phyloP scores from a whole-genome alignment of 2,888 invertebrate species.

The Drosophila antonietae region DNA sequence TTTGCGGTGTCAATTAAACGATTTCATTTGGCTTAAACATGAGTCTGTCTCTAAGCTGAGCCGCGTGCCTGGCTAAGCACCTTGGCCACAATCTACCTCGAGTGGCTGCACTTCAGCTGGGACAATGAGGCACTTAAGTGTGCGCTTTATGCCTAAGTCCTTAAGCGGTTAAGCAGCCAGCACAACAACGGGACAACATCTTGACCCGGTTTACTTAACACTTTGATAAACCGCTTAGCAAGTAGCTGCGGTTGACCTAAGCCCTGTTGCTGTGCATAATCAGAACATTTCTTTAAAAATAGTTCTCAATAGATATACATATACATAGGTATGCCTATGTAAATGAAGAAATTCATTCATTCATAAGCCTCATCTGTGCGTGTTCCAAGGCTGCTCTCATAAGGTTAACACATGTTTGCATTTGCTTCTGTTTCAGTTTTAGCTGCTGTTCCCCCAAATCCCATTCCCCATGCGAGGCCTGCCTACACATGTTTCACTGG shows the following conservation, averaged over 20 bases:
- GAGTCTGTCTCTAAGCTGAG: constrained; percentile 33
- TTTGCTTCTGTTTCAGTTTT: constrained; percentile 26
- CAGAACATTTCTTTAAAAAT: constrained; percentile 21
- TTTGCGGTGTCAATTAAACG: constrained; percentile 56
- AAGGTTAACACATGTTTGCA: constrained; percentile 56
- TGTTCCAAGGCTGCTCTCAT: constrained; percentile 22
- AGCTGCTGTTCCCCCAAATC: constrained; percentile 4
- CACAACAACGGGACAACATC: constrained; percentile 4
- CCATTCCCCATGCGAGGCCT: constrained; percentile 19
- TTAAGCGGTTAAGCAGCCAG: constrained; percentile 59
- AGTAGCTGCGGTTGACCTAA: constrained; percentile 46
- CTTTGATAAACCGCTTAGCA: constrained; percentile 62
- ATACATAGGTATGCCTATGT: not conserved
- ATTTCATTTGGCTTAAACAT: constrained; percentile 46
- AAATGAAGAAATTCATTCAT: constrained; percentile 31
- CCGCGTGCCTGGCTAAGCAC: constrained; percentile 28
- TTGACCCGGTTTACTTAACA: constrained; percentile 51
- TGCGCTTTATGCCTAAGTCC: constrained; percentile 59
- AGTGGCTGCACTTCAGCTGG: constrained; percentile 64
- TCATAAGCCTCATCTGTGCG: constrained; percentile 23
- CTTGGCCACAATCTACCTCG: constrained; percentile 33
- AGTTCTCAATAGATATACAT: not conserved
- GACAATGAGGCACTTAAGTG: constrained; percentile 72
- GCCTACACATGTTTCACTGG: constrained; percentile 64
- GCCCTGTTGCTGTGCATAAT: constrained; percentile 30